Percentiles rank a stretch among this genome's conserved stretches.
These are phyloP conservation scores for Drosophila sturtevanti DNA, from an alignment of 1,140 invertebrate species.

Conservation along the genomic window DNA sequence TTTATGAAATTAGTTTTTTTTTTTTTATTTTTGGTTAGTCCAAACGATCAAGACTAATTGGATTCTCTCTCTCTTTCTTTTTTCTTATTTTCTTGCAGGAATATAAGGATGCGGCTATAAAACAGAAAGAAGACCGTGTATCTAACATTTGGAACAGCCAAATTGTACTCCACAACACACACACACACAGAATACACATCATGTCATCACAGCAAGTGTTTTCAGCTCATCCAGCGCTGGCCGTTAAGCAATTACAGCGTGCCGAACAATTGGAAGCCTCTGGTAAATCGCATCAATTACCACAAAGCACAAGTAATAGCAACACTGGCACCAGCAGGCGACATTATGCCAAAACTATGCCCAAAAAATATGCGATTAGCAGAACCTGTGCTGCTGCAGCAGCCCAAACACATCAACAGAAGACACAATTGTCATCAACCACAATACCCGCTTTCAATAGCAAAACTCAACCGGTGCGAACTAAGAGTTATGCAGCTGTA, in stretches of 20 bases:
- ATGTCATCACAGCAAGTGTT: constrained; percentile 75
- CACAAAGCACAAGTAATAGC: constrained; percentile 29
- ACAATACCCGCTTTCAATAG: constrained; percentile 24
- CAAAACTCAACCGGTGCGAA: constrained; percentile 63
- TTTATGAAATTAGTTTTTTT: constrained; percentile 71
- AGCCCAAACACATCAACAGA: constrained; percentile 23
- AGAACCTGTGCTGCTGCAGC: constrained; percentile 62
- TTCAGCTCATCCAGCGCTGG: constrained; percentile 79
- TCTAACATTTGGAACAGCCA: background rate
- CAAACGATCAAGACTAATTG: constrained; percentile 55
- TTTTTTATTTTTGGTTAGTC: constrained; percentile 41
- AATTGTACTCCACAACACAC: background rate
- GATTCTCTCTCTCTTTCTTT: constrained; percentile 39
- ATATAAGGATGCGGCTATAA: constrained; percentile 51
- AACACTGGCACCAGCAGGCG: constrained; percentile 45
- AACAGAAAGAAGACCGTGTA: background rate
- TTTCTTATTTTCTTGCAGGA: constrained; percentile 36
- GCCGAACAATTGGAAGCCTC: constrained; percentile 50
- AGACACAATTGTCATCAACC: constrained; percentile 20
- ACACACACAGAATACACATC: constrained; percentile 5
- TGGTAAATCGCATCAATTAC: constrained; percentile 26
- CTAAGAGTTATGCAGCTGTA: constrained; percentile 61
- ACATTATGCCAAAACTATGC: constrained; percentile 52
- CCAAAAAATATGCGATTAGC: constrained; percentile 66
- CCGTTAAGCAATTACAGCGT: constrained; percentile 71